Conservation (phyloP, 2,888 invertebrate species). For the Mylabris sibirica region DNA sequence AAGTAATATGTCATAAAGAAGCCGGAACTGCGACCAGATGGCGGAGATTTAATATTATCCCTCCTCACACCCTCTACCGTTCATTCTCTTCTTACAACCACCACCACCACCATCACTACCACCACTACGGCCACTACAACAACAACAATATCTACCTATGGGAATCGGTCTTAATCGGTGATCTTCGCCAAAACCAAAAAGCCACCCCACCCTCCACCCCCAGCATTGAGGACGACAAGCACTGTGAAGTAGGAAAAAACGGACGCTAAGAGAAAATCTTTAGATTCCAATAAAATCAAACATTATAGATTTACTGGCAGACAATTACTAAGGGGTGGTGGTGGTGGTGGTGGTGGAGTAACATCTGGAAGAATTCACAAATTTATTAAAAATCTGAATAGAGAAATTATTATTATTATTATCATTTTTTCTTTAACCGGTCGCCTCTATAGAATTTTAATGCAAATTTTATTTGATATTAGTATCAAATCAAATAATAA, state of each 20-base stretch:
- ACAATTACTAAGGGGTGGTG: background rate
- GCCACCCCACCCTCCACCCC: background rate
- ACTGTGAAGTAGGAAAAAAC: background rate
- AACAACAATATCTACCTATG: constrained; percentile 5
- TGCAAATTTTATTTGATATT: constrained; percentile 3
- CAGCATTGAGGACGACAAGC: background rate
- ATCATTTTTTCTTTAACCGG: background rate
- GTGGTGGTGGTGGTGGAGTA: background rate
- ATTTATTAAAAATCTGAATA: background rate
- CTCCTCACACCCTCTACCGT: constrained; percentile 35
- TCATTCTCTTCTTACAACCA: constrained; percentile 26
- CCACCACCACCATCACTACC: constrained; percentile 11
- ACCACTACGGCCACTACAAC: background rate
- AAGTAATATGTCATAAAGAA: constrained; percentile 63
- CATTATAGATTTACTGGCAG: constrained; percentile 2
- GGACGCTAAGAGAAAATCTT: background rate
- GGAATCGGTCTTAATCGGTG: background rate
- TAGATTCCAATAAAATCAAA: constrained; percentile 7
- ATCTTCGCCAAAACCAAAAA: background rate
- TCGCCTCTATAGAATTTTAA: background rate
- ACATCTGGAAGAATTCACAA: background rate
- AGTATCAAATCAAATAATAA: constrained; percentile 34
- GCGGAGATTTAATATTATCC: constrained; percentile 60
- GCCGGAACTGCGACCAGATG: constrained; percentile 59
- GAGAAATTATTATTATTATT: background rate